These are phyloP conservation scores for Coracopsis vasa DNA, from an alignment of 2,113 vertebrate species.

Conservation along the genomic window DNA sequence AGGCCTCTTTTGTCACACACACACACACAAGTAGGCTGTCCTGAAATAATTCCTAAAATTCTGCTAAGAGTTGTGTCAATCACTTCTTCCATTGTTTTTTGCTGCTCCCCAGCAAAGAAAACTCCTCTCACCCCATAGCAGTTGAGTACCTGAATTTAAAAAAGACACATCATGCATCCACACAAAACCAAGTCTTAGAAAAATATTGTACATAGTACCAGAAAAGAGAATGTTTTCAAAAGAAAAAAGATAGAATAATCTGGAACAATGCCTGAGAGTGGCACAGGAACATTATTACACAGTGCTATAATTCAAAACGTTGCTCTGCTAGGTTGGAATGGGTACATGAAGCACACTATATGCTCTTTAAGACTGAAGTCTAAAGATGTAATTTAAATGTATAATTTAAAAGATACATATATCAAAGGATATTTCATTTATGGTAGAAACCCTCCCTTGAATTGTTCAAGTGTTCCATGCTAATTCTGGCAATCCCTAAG, in stretches of 20 bases:
- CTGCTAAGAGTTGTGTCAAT: neutral
- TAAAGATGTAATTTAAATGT: neutral
- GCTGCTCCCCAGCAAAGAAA: neutral
- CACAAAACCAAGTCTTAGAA: accelerated
- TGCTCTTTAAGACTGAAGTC: neutral
- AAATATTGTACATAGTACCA: neutral
- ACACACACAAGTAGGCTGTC: neutral
- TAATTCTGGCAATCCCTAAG: neutral
- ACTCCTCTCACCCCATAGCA: neutral
- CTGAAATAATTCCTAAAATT: neutral
- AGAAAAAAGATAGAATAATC: neutral
- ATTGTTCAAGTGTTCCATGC: neutral
- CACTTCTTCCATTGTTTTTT: neutral
- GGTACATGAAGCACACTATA: neutral
- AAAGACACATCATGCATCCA: neutral
- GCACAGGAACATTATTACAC: neutral
- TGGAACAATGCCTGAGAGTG: neutral
- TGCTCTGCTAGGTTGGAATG: neutral
- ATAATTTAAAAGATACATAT: neutral
- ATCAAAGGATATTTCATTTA: neutral
- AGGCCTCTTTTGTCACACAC: neutral
- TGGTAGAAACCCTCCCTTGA: neutral
- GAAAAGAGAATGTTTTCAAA: neutral
- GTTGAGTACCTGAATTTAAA: neutral
- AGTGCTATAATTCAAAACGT: neutral